Evolutionary conservation across 2,113 vertebrate species (phyloP).

Genomic region (Ptilorrhoa leucosticta): DNA sequence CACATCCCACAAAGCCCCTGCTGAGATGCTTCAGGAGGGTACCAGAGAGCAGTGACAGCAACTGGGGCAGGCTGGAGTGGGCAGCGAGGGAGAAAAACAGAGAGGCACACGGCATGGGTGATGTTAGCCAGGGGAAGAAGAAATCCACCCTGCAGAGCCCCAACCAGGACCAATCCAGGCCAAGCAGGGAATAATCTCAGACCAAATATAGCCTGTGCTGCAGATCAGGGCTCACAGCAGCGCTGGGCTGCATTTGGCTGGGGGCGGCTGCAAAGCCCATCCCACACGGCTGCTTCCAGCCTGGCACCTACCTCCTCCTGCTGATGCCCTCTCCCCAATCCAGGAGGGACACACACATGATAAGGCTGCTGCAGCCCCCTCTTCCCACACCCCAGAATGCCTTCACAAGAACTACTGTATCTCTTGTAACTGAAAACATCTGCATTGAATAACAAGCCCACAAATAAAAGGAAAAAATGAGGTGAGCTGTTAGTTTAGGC

Average conservation of each 20-base stretch:
- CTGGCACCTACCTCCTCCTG: background rate
- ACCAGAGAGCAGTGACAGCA: background rate
- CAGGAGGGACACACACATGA: accelerated
- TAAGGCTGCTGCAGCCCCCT: background rate
- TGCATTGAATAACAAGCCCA: background rate
- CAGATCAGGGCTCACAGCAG: background rate
- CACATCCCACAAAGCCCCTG: background rate
- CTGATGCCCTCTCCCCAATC: background rate
- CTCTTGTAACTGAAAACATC: background rate
- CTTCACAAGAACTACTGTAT: background rate
- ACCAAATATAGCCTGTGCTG: slow-evolving; percentile 28
- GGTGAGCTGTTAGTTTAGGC: background rate
- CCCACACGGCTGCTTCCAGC: background rate
- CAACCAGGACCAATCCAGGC: background rate
- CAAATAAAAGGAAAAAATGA: background rate
- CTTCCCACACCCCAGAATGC: background rate
- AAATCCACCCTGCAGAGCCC: background rate
- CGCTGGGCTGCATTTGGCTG: background rate
- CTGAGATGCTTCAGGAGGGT: background rate
- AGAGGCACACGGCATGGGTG: background rate
- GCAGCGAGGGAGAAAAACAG: background rate
- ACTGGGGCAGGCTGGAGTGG: background rate
- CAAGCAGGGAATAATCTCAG: slow-evolving; percentile 32
- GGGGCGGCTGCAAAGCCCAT: background rate
- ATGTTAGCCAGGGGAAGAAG: background rate